phyloP scores from a whole-genome alignment of 2,113 vertebrate genomes.

The Elgaria multicarinata region DNA sequence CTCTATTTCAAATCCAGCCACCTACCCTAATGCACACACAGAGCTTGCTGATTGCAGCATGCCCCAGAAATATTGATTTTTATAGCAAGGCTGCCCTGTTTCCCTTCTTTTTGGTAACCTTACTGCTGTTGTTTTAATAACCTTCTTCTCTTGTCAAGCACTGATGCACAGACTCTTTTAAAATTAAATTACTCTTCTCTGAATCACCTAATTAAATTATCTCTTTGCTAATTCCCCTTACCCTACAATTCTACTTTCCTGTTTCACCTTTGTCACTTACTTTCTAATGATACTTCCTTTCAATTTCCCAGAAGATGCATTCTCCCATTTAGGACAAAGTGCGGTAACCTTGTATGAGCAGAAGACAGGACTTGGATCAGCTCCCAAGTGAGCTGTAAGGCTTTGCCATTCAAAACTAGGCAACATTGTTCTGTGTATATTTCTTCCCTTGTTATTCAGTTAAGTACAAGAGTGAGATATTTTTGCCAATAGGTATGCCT shows the following conservation, averaged over 20 bases:
- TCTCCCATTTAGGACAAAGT: neutral
- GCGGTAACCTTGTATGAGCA: constrained; percentile 28
- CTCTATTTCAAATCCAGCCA: constrained; percentile 25
- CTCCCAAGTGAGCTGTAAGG: constrained; percentile 37
- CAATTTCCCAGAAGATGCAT: constrained; percentile 55
- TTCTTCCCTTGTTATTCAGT: neutral
- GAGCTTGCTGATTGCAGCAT: constrained; percentile 7
- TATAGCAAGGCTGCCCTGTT: neutral
- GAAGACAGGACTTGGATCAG: constrained; percentile 21
- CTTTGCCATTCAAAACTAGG: constrained; percentile 22
- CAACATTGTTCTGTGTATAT: constrained; percentile 1
- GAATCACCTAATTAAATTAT: constrained; percentile 50
- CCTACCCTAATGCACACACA: neutral
- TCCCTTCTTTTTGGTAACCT: constrained; percentile 18
- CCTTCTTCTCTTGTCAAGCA: constrained; percentile 15
- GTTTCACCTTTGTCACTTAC: constrained; percentile 53
- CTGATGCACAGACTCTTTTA: neutral
- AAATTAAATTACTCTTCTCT: constrained; percentile 20
- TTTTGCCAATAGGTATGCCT: neutral
- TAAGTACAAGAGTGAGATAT: neutral
- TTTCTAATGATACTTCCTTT: constrained; percentile 39
- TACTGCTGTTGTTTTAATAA: constrained; percentile 21
- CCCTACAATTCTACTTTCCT: constrained; percentile 29
- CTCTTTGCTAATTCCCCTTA: constrained; percentile 51
- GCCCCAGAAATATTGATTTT: constrained; percentile 5